phyloP scores from a whole-genome alignment of 2,113 vertebrate genomes.

The Pseudorectes ferrugineus region DNA sequence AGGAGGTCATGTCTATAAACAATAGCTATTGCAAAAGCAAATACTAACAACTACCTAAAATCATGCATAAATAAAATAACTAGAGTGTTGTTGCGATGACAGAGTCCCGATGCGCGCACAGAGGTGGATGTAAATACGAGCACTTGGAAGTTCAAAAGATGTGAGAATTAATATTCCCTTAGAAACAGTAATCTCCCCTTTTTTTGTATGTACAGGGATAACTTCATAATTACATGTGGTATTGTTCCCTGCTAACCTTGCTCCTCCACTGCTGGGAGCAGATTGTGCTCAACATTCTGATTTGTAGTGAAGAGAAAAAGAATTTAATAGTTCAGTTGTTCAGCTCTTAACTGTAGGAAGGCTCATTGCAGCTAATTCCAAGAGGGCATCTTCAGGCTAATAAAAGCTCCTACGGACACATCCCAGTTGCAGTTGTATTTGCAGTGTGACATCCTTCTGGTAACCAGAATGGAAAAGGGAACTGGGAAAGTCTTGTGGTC shows the following conservation, averaged over 20 bases:
- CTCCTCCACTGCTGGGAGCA: background rate
- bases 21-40: background rate
- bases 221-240: background rate
- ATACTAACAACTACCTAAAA: background rate
- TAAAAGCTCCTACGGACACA: rapidly evolving
- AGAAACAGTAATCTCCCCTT: background rate
- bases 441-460: background rate
- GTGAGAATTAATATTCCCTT: background rate
- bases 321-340: background rate
- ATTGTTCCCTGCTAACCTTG: background rate
- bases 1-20: background rate
- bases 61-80: background rate
- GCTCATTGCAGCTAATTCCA: background rate
- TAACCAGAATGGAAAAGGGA: background rate
- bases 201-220: background rate
- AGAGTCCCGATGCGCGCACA: rapidly evolving
- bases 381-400: background rate
- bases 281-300: background rate
- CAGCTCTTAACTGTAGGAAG: background rate
- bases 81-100: rapidly evolving
- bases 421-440: background rate
- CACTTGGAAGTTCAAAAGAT: rapidly evolving
- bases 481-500: rapidly evolving
- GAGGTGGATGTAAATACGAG: background rate
- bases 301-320: background rate